Evolutionary conservation across 1,140 invertebrate species (phyloP).

Genomic region (Leptopilina clavipes): DNA sequence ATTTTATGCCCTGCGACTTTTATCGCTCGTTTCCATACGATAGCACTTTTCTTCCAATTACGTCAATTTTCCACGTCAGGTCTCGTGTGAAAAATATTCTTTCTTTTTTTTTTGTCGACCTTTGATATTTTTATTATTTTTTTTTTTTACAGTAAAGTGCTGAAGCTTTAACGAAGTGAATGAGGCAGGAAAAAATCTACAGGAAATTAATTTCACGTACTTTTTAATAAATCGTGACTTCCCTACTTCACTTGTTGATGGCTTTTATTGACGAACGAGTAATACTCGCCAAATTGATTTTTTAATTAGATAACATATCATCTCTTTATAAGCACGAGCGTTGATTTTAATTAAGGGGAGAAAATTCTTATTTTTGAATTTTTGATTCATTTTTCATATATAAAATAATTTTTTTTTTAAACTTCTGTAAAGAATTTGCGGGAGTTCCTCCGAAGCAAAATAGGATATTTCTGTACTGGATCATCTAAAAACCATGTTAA

Average conservation of each 20-base stretch:
- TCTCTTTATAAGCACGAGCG: not conserved
- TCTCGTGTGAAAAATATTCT: slow-evolving; percentile 10
- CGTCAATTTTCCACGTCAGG: not conserved
- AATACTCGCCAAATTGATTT: not conserved
- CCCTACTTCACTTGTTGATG: not conserved
- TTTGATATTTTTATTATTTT: not conserved
- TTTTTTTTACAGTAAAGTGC: not conserved
- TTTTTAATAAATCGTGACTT: not conserved
- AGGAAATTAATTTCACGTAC: slow-evolving; percentile 26
- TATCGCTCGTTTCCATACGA: slow-evolving; percentile 9
- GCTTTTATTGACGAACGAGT: not conserved
- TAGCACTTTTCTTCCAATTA: slow-evolving; percentile 9
- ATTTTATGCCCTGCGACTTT: not conserved
- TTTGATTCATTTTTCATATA: too few relatives aligned
- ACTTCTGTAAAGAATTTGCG: too few relatives aligned
- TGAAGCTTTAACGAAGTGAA: not conserved
- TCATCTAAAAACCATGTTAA: too few relatives aligned
- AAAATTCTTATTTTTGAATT: too few relatives aligned
- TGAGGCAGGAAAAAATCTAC: not conserved
- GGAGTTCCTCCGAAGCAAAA: too few relatives aligned
- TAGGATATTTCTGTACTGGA: too few relatives aligned
- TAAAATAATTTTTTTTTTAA: too few relatives aligned
- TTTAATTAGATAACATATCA: not conserved
- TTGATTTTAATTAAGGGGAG: too few relatives aligned
- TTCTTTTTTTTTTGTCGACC: not conserved